These are phyloP conservation scores for Oreohelix idahoensis DNA, from an alignment of 1,140 invertebrate species.

Conservation along the genomic window DNA sequence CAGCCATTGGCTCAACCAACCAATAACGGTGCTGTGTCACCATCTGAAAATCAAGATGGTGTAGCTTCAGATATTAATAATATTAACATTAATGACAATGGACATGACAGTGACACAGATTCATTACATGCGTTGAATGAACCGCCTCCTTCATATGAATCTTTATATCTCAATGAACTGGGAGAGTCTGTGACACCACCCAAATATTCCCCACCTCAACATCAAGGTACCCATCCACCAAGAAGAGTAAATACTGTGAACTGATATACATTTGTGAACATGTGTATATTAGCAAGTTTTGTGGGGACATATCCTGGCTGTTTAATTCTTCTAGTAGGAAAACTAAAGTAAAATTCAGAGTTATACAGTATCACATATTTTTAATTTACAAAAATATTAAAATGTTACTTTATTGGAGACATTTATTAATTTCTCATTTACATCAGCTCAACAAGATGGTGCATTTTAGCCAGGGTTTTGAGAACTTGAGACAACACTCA, in stretches of 20 bases:
- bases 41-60: not conserved
- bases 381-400: too few species aligned
- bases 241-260: constrained; percentile 20
- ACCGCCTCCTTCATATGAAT: constrained; percentile 29
- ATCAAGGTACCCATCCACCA: constrained; percentile 14
- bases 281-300: too few species aligned
- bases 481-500: too few species aligned
- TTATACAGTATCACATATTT: too few species aligned
- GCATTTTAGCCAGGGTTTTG: too few species aligned
- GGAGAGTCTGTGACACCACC: constrained; percentile 9
- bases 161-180: constrained; percentile 21
- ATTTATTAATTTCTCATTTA: too few species aligned
- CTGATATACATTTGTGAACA: too few species aligned
- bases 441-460: too few species aligned
- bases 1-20: not conserved
- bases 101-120: constrained; percentile 17
- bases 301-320: too few species aligned
- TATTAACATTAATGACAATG: not conserved
- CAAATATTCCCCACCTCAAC: constrained; percentile 21
- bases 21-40: not conserved
- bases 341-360: too few species aligned
- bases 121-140: constrained; percentile 17
- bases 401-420: too few species aligned
- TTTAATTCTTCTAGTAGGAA: too few species aligned
- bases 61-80: not conserved